phyloP scores from a whole-genome alignment of 2,797 vertebrate genomes.

The Xiphorhynchus erythropygius region DNA sequence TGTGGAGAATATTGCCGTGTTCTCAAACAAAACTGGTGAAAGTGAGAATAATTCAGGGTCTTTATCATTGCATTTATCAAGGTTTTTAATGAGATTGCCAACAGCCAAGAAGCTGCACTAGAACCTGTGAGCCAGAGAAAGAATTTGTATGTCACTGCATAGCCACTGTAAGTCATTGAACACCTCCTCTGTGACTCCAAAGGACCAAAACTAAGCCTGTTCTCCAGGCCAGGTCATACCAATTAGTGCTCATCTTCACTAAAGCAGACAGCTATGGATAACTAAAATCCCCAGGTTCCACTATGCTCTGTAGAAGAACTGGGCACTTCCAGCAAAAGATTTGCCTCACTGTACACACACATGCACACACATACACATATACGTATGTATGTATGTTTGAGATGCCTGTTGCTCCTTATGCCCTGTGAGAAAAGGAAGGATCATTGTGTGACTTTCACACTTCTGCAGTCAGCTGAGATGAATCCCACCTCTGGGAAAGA shows the following conservation, averaged over 20 bases:
- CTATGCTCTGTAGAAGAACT: not conserved
- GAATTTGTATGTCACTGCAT: not conserved
- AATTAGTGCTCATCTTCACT: not conserved
- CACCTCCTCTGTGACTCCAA: not conserved
- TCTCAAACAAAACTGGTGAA: not conserved
- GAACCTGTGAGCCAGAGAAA: not conserved
- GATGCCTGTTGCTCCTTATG: not conserved
- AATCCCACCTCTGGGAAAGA: not conserved
- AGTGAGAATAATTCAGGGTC: slow-evolving; percentile 23
- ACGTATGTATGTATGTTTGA: not conserved
- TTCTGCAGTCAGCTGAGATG: not conserved
- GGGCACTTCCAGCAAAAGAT: not conserved
- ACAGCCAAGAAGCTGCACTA: not conserved
- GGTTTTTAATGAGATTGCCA: not conserved
- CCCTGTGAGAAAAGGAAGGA: not conserved
- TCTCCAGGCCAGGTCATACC: not conserved
- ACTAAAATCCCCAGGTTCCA: not conserved
- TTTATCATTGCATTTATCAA: not conserved
- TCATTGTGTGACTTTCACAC: not conserved
- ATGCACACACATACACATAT: too few species aligned
- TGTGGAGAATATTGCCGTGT: not conserved
- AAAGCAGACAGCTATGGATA: not conserved
- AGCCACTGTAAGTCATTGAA: rapidly evolving
- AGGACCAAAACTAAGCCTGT: not conserved
- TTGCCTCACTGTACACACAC: not conserved